A percentile compares a stretch with the other conserved stretches of the same genome.
Conservation (phyloP, 2,888 invertebrate genomes). For the Danaus chrysippus region DNA sequence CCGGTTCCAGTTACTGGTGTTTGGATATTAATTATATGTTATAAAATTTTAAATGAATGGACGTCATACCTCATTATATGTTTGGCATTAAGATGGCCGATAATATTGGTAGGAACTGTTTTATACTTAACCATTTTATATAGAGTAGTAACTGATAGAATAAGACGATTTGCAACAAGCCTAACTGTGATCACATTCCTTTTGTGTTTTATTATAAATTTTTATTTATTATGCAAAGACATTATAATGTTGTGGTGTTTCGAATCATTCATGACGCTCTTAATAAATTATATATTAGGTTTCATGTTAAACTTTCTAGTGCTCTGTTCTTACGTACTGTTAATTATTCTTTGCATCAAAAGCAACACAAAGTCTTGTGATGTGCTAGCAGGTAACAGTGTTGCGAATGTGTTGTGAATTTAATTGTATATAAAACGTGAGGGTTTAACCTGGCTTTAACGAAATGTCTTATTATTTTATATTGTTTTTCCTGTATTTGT, state of each 20-base stretch:
- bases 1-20: conserved; percentile 51
- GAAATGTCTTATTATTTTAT: background rate
- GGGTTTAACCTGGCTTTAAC: background rate
- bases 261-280: conserved; percentile 41
- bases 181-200: conserved; percentile 62
- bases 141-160: conserved; percentile 56
- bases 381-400: conserved; percentile 37
- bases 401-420: conserved; percentile 17
- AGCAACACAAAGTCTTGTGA: conserved; percentile 44
- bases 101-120: conserved; percentile 56
- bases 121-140: conserved; percentile 55
- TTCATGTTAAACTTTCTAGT: conserved; percentile 57
- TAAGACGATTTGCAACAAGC: conserved; percentile 59
- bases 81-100: conserved; percentile 59
- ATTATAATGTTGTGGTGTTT: conserved; percentile 57
- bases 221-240: conserved; percentile 62
- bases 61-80: conserved; percentile 55
- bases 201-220: conserved; percentile 60
- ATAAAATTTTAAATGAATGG: conserved; percentile 40
- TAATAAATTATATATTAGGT: conserved; percentile 54
- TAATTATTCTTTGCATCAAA: conserved; percentile 52
- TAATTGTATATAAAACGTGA: background rate
- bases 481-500: too few relatives aligned
- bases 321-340: conserved; percentile 52
- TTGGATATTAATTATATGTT: conserved; percentile 42